Base-by-base conservation (phyloP, 2,888 invertebrate genomes). In the Tetragonisca angustula region DNA sequence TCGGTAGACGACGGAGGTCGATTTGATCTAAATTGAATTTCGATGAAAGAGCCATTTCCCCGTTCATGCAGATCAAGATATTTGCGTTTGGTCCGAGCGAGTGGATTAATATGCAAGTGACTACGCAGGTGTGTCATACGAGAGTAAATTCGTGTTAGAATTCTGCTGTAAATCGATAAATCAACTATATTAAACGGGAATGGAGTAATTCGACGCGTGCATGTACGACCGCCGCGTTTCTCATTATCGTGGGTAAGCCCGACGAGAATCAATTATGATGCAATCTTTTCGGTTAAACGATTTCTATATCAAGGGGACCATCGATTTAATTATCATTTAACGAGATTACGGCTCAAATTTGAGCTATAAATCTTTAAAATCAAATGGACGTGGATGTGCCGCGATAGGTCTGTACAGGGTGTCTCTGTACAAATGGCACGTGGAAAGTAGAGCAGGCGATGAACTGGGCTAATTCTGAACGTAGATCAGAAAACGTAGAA, bases 101-200 rank as follows among this genome's bases (percentile, higher is more conserved):
- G 79, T 83, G 80, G 79, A 88, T 87, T 85, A 89, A 80, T 80
- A 76, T 83, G 83, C 76, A 75, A 79, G 76, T 65, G 77, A 56
- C 81, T 77, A 67, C 76, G 65, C 59, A 67, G 81, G 36, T 81
- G 80, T 75, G 75, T 79, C 75, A 69, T 64, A 64, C 69, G 43
- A 64, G 71, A 69, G 75, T 81, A 77, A 67, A 65, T 71, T 73
- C 76, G 72, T 77, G 76, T 61, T 71, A 73, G 79, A 76, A 81
- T 70, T 79, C 62, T 21, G 17, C 17, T 52, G 72, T 43, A 21
- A 70, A 67, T 62, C 56, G 88, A 81, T 79, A 62, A 77, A 75
- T 88, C 65, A 65, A 71, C 78, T 59, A 64, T 71, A 83, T 83
- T 78, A 83, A 70, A 72, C 61, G 59, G 52, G 69, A 21, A 32